Percentiles rank a stretch among this genome's conserved stretches.
Evolutionary conservation across 2,797 vertebrate genomes (phyloP).

Genomic region (Tapirus indicus): DNA sequence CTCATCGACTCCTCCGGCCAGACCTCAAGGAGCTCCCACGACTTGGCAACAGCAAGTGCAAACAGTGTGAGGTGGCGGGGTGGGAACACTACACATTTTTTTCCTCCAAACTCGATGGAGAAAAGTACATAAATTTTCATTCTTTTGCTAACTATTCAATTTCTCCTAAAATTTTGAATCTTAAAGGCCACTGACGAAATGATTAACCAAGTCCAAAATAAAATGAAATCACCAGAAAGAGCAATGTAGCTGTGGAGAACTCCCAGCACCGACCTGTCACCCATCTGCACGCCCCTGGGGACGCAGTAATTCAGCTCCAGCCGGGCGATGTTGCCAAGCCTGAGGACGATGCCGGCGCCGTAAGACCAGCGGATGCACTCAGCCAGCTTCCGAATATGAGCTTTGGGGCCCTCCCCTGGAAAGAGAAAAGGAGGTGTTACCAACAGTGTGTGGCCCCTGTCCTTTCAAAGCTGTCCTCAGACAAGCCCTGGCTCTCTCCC

Average conservation of each 20-base stretch:
- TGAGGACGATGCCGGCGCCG: slow-evolving; percentile 94
- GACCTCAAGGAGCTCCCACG: fast-evolving
- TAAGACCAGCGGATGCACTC: slow-evolving; percentile 99
- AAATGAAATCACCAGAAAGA: fast-evolving
- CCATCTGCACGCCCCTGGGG: slow-evolving; percentile 97
- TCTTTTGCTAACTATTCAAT: background rate
- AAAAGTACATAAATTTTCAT: fast-evolving
- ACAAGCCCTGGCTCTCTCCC: background rate
- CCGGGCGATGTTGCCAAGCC: slow-evolving; percentile 97
- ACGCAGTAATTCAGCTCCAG: slow-evolving; percentile 99
- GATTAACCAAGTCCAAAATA: fast-evolving
- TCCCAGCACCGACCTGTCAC: slow-evolving; percentile 92
- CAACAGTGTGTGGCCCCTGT: fast-evolving
- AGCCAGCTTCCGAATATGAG: slow-evolving; percentile 94
- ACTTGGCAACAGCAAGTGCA: fast-evolving
- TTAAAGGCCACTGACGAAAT: background rate
- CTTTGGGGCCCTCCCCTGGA: slow-evolving; percentile 96
- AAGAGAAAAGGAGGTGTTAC: background rate
- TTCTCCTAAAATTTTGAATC: background rate
- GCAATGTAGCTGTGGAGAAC: fast-evolving
- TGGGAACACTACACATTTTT: fast-evolving
- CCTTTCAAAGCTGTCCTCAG: fast-evolving
- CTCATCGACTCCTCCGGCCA: fast-evolving
- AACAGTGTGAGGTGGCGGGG: fast-evolving
- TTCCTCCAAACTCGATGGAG: background rate